Percentiles rank a stretch among this genome's conserved stretches.
Evolutionary conservation across 2,888 invertebrate species (phyloP).

Genomic region (Chironomus tentans): DNA sequence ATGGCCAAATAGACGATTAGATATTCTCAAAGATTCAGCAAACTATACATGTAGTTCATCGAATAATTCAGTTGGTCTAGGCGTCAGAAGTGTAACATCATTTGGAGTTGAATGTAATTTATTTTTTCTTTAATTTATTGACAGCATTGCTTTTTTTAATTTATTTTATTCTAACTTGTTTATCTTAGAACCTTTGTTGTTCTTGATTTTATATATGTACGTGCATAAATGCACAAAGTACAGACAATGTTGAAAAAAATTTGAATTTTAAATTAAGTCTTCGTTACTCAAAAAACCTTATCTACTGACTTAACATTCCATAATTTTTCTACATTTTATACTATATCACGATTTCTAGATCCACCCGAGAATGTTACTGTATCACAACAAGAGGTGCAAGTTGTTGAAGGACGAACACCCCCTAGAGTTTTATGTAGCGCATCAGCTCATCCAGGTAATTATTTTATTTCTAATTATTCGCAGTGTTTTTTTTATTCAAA

Average conservation of each 20-base stretch:
- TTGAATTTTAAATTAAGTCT: too few relatives aligned
- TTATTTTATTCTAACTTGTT: too few relatives aligned
- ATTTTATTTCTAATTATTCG: neutral
- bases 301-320: neutral
- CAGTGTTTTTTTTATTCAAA: too few relatives aligned
- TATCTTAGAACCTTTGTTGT: too few relatives aligned
- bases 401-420: slow-evolving; percentile 45
- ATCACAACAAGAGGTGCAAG: slow-evolving; percentile 43
- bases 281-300: too few relatives aligned
- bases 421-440: slow-evolving; percentile 47
- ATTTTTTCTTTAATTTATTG: neutral
- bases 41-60: slow-evolving; percentile 78
- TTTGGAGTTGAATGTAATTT: slow-evolving; percentile 79
- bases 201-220: too few relatives aligned
- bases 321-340: too few relatives aligned
- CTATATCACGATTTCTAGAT: slow-evolving; percentile 43
- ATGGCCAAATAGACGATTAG: slow-evolving; percentile 70
- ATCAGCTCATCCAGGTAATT: slow-evolving; percentile 45
- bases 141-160: too few relatives aligned
- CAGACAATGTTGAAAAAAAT: too few relatives aligned
- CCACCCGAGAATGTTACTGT: slow-evolving; percentile 80
- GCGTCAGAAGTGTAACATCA: slow-evolving; percentile 73
- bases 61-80: slow-evolving; percentile 64
- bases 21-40: slow-evolving; percentile 65
- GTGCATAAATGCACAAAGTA: too few relatives aligned